Conservation (phyloP, 2,888 invertebrate species). For the Tipula lateralis region DNA sequence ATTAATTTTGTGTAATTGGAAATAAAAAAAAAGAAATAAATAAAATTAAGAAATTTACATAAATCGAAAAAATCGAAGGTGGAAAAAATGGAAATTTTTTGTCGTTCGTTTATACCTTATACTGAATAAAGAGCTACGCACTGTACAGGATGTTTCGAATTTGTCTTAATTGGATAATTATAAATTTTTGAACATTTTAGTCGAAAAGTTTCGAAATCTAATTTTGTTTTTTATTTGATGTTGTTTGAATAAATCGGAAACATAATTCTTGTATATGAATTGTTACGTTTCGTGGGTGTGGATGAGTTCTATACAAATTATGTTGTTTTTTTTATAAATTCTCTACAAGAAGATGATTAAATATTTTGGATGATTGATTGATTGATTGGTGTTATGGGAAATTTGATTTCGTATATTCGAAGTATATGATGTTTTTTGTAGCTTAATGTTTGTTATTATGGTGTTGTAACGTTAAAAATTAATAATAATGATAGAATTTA, state of each 20-base stretch:
- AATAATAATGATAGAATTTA: not conserved
- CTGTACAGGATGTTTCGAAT: not conserved
- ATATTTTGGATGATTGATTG: not conserved
- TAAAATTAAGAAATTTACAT: conserved; percentile 3
- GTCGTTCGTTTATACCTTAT: not conserved
- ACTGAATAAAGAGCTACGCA: not conserved
- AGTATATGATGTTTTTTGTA: not conserved
- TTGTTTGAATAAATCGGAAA: not conserved
- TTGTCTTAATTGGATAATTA: conserved; percentile 24
- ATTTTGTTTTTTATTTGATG: not conserved
- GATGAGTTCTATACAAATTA: not conserved
- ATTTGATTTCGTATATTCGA: not conserved
- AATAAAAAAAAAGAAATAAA: not conserved
- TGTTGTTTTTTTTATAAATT: not conserved
- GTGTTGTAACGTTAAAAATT: not conserved
- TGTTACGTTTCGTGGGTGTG: not conserved
- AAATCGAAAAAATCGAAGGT: not conserved
- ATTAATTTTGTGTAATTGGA: conserved; percentile 11
- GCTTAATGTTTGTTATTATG: not conserved
- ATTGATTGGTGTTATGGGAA: conserved; percentile 19
- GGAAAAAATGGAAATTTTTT: not conserved
- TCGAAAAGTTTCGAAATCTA: not conserved
- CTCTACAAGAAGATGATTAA: not conserved
- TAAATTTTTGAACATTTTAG: not conserved
- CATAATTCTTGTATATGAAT: not conserved